A percentile compares a stretch with the other conserved stretches of the same genome.
These are phyloP conservation scores for Drosophila borborema DNA, from an alignment of 2,888 invertebrate genomes.

Conservation along the genomic window DNA sequence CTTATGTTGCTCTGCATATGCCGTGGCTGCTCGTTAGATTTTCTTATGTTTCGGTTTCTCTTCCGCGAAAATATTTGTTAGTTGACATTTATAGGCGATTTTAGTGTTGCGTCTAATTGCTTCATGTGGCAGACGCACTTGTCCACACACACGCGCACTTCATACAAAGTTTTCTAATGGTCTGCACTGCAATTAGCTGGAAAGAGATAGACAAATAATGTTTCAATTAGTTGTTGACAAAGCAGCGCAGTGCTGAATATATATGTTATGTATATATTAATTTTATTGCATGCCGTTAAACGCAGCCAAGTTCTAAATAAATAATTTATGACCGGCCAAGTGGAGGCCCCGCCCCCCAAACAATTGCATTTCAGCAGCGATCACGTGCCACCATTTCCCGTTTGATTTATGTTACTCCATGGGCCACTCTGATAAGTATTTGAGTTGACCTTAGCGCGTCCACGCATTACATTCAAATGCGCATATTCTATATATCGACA, in stretches of 20 bases:
- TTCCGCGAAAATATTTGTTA: conserved; percentile 67
- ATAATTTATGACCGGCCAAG: conserved; percentile 44
- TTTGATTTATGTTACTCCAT: conserved; percentile 36
- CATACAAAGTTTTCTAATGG: conserved; percentile 46
- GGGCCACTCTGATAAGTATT: conserved; percentile 38
- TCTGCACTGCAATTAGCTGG: conserved; percentile 32
- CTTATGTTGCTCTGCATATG: conserved; percentile 51
- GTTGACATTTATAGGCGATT: conserved; percentile 66
- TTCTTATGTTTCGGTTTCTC: conserved; percentile 32
- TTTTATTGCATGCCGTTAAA: conserved; percentile 63
- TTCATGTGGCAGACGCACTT: conserved; percentile 51
- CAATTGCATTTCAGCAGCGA: conserved; percentile 44
- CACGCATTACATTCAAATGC: background rate
- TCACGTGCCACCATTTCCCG: conserved; percentile 45
- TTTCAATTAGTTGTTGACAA: conserved; percentile 74
- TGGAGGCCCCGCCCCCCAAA: conserved; percentile 10
- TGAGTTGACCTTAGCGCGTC: conserved; percentile 33
- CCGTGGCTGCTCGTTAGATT: conserved; percentile 38
- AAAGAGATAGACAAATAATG: conserved; percentile 49
- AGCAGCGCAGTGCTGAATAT: conserved; percentile 33
- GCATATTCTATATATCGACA: background rate
- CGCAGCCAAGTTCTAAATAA: conserved; percentile 55
- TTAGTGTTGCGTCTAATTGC: conserved; percentile 67
- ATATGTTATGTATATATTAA: conserved; percentile 28
- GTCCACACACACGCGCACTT: conserved; percentile 5